Base-by-base conservation (phyloP, 2,797 vertebrate species). In the Trichosurus vulpecula region DNA sequence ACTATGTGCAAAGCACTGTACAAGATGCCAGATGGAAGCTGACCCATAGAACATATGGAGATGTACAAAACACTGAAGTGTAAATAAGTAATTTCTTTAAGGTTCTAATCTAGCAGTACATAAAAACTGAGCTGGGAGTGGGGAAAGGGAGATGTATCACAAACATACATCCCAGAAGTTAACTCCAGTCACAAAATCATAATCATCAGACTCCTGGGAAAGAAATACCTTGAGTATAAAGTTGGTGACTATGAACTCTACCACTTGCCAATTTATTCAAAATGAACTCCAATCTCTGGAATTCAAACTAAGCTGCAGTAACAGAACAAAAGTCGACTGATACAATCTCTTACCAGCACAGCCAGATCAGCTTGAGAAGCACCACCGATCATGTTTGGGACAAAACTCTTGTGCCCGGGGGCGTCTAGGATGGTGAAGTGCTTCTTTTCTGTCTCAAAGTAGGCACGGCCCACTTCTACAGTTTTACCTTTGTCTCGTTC, bases 371-470 rank as follows among this genome's bases (percentile, higher is more conserved):
- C 99, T 98, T 99, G 99, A 10, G 99, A 99, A 91, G 99, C 99
- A 0, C 99, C 99, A 66, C 99, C 99, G 61, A 99, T 99, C 99
- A 99, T 99, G 98, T 99, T 99, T 89, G 99, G 99, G 90, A 99
- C 99, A 97, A 99, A 99, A 98, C 99, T 99, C 99, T 99, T 99
- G 98, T 99, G 99, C 90, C 99, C 99, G 14, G 99, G 99, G 95
- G 99, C 99, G 91, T 99, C 99, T 97, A 99, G 98, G 98, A 99
- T 99, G 97, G 99, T 99, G 99, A 99, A 99, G 98, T 99, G 99
- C 98, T 99, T 99, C 98, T 99, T 99, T 96, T 99, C 99, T 0
- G 99, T 99, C 98, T 99, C 99, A 97, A 99, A 99, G 98, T 99
- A 99, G 11, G 99, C 99, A 94, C 99, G 99, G 92, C 99, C 99